Evolutionary conservation across 2,797 vertebrate genomes (phyloP), one percentile per base, ranked within the genome.

Genomic region (Thunnus albacares): DNA sequence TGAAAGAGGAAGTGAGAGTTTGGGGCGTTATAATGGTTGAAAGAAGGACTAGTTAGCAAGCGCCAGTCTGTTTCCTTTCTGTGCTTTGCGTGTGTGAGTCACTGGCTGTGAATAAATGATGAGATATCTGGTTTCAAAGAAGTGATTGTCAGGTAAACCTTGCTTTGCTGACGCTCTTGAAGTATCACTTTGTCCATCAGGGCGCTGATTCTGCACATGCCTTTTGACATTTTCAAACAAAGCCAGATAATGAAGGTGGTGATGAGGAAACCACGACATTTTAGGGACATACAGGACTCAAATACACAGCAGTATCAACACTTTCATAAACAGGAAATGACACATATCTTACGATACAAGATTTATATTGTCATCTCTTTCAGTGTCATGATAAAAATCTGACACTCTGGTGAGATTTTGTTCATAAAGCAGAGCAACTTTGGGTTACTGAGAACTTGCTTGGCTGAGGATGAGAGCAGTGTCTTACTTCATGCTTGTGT

Each of bases 71-170:
- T 87, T 93, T 90, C 90, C 87, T 89, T 75, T 91, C 81, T 74
- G 71, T 65, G n/a, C 59, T 71, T 43, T 71, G 68, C 33, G 30
- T 58, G 76, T 70, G 82, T 91, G 91, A 92, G 82, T 94, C 90
- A 87, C 22, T 33, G 14, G 69, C 78, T 81, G 88, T 95, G 88
- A 95, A 94, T 95, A 91, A 95, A 74, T 90, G 82, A 95, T 95
- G 92, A 89, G 60, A 17, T 66, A 89, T 95, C 85, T 78, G 33
- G 90, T 94, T 95, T 89, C 91, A 72, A 81, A 22, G 79, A 68
- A 35, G 81, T 87, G 91, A 91, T 90, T 89, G 88, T 86, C 80
- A 89, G 79, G 85, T 87, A 63, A 83, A 61, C 70, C 17, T 18
- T 26, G 41, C 78, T 80, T 69, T 63, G 77, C 52, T 41, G 18